Conservation (phyloP, 2,113 vertebrate species). For the Poicephalus gulielmi region DNA sequence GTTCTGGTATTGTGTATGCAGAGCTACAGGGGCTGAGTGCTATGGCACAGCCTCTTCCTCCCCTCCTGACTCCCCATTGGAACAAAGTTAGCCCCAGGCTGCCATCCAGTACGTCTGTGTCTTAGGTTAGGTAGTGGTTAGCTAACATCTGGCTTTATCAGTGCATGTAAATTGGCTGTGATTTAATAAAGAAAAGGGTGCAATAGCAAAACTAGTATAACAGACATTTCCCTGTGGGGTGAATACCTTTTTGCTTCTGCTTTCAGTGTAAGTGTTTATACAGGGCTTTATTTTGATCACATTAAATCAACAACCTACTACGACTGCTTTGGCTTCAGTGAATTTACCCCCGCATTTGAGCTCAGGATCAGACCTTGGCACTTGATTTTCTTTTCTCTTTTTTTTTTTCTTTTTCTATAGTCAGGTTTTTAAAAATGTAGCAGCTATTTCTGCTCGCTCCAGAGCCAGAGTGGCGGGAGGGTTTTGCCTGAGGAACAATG, state of each 20-base stretch:
- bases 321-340: background rate
- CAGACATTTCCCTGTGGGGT: background rate
- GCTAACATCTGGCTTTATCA: background rate
- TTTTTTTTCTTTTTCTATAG: background rate
- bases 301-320: background rate
- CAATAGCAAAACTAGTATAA: background rate
- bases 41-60: background rate
- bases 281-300: background rate
- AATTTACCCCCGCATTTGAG: background rate
- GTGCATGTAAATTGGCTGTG: background rate
- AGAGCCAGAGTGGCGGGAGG: background rate
- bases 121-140: background rate
- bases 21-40: accelerated
- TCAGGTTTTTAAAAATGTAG: background rate
- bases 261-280: background rate
- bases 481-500: constrained; percentile 50
- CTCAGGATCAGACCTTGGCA: background rate
- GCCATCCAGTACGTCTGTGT: accelerated
- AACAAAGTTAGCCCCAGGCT: background rate
- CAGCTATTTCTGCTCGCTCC: background rate
- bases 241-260: background rate
- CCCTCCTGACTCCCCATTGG: accelerated
- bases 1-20: background rate
- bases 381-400: background rate
- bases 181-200: background rate